Conservation (phyloP, 2,113 vertebrate genomes). For the human region GRCh38 chr18:62759501-62760000, state of each 20-base stretch:
- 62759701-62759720: not conserved
- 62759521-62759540: not conserved
- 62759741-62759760: not conserved
- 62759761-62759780: not conserved
- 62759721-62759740: not conserved
- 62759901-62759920: not conserved
- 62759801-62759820: not conserved
- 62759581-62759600: not conserved
- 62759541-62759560: not conserved
- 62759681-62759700: not conserved
- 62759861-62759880: slow-evolving; percentile 25
- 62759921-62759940: not conserved
- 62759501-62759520: not conserved
- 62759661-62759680: not conserved
- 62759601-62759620: slow-evolving; percentile 1
- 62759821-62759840: not conserved
- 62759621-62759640: not conserved
- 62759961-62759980: not conserved
- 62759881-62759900: slow-evolving; percentile 7
- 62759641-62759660: slow-evolving; percentile 34
- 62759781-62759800: no score
- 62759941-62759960: not conserved
- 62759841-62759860: not conserved
- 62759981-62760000: not conserved
- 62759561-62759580: slow-evolving; percentile 37